Base-by-base conservation (phyloP, 2,113 vertebrate species). In the Petromus typicus region DNA sequence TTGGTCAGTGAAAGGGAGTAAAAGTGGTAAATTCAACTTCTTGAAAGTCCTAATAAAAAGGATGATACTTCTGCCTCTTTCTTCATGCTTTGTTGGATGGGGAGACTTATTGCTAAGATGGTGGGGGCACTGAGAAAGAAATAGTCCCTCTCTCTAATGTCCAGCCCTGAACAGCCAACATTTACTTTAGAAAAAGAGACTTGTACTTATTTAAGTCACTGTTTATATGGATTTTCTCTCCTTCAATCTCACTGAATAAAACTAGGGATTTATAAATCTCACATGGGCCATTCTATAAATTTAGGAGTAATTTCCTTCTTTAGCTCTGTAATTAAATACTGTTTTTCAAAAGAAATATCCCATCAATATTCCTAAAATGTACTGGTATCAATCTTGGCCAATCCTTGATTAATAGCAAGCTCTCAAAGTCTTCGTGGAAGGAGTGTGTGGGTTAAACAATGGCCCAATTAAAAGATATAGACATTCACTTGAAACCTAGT, bases 181-280 rank as follows among this genome's bases (percentile, higher is more conserved):
- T 78, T 88, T 83, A 88, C 0, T 2, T 11, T 32, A 64, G 43
- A 93, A 20, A 63, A 40, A 59, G 20, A 87, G 78, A 54, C 17
- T 34, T 48, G 45, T 25, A 12, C n/a, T 89, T 85, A 30, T 25
- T 89, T 85, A 66, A 84, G 25, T 32, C 34, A 67, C 40, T 66
- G 20, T 67, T 85, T n/a, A 75, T 75, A 61, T 85, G 64, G 11
- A 48, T 64, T 92, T 93, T 88, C 57, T 80, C 16, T 87, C 37
- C 17, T 5, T 83, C 14, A 85, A 54, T 75, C 9, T 69, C 48
- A 40, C 40, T 34, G 5, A 45, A 43, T 86, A 82, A 71, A 80
- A 66, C n/a, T 61, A 57, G 16, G 14, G 34, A 71, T 85, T 51
- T 59, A 3, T 20, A 84, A 78, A 84, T 27, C 3, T 83, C 11